Evolutionary conservation across 2,888 invertebrate species (phyloP), one percentile per base, ranked within the genome.

Genomic region (Protonemura montana): DNA sequence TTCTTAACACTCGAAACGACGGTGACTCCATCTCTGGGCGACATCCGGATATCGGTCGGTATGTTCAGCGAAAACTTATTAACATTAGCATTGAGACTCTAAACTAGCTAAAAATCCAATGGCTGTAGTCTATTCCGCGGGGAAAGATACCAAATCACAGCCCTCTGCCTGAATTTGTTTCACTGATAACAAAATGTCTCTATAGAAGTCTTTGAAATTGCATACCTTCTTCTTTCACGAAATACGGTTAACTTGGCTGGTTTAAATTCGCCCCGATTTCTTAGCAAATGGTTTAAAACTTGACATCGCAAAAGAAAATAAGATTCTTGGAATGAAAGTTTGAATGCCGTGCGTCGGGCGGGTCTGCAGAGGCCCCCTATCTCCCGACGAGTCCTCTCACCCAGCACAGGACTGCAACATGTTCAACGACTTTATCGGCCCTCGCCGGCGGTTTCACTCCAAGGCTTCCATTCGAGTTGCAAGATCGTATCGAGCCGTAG

Each of bases 361-460:
- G 27, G 10, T 28, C 78, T 78, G 27, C 78, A 27, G 78, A 78
- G 78, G 27, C 30, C 27, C 59, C 30, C 82, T 82, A 82, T 82
- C 82, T 41, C 42, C 10, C 84, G 21, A 59, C 21, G 59, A 10
- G 13, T 59, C 28, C 25, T 59, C 27, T 28, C 84, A 28, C 29
- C 13, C 76, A 76, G 76, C 84, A 5, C 29, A 0, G 27, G 28
- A 29, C 84, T 42, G 76, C 26, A 29, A 27, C 84, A 84, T 76
- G 76, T 84, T 84, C 28, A 84, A 84, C 42, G 76, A 10, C 21
- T 82, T 84, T 84, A 84, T 84, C 84, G 84, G 28, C 29, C 42
- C 59, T 10, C 59, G 59, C 16, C 2, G 59, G 59, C 21, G 21
- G 59, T 82, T 84, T 76, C 27, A 59, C 84, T 84, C 28, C 84